A percentile compares a stretch with the other conserved stretches of the same genome.
These are phyloP conservation scores for Puffinus mauretanicus DNA, from an alignment of 2,113 vertebrate genomes.

Conservation along the genomic window DNA sequence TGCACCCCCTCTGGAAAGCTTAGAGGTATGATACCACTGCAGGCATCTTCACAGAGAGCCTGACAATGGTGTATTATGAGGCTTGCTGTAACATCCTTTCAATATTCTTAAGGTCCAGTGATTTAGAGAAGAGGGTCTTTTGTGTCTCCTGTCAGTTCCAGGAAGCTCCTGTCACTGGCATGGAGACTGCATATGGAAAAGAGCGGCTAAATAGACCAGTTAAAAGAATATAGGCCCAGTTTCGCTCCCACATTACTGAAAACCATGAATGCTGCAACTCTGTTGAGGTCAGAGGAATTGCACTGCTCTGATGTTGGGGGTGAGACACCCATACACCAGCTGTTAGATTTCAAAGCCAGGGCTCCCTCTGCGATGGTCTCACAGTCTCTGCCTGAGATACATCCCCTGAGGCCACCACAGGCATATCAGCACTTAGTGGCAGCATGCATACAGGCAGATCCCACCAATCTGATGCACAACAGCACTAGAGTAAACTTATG, in stretches of 20 bases:
- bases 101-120: slow-evolving; percentile 62
- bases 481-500: rapidly evolving
- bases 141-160: slow-evolving; percentile 60
- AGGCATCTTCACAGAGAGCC: slow-evolving; percentile 53
- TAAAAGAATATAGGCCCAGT: slow-evolving; percentile 45
- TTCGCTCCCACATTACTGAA: slow-evolving; percentile 10
- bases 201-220: slow-evolving; percentile 54
- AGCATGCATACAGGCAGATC: not conserved
- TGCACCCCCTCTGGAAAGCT: slow-evolving; percentile 35
- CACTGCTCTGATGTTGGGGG: not conserved
- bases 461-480: not conserved
- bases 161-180: slow-evolving; percentile 63
- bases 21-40: slow-evolving; percentile 9
- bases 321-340: slow-evolving; percentile 7
- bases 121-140: slow-evolving; percentile 57
- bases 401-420: not conserved
- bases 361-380: not conserved
- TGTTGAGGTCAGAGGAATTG: slow-evolving; percentile 36
- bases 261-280: slow-evolving; percentile 29
- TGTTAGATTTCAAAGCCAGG: slow-evolving; percentile 28
- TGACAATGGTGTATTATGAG: slow-evolving; percentile 56
- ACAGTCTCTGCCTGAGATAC: not conserved
- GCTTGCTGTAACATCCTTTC: slow-evolving; percentile 60
- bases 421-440: not conserved
- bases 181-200: slow-evolving; percentile 54